Percentiles rank a stretch among this genome's conserved stretches.
These are phyloP conservation scores for Crenuchus spilurus DNA, from an alignment of 2,797 vertebrate genomes.

Conservation along the genomic window DNA sequence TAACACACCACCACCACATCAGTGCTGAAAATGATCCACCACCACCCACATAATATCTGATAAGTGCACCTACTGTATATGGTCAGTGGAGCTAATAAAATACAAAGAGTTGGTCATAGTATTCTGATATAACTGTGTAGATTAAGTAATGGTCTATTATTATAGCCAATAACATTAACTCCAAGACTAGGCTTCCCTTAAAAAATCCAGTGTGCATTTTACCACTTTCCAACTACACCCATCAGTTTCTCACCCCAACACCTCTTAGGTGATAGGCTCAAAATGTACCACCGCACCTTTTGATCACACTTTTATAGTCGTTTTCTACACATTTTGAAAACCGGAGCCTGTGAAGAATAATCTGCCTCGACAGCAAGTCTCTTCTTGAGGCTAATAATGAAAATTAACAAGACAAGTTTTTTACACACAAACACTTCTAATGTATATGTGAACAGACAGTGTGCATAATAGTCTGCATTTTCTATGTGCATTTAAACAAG, in stretches of 20 bases:
- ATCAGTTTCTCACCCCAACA: not conserved
- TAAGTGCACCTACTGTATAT: no score
- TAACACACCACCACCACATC: no score
- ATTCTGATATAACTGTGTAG: no score
- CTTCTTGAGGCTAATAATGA: not conserved
- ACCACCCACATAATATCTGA: no score
- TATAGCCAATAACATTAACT: no score
- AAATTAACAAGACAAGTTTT: not conserved
- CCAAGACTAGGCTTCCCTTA: no score
- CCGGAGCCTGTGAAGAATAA: not conserved
- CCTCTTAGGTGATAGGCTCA: not conserved
- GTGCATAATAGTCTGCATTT: not conserved
- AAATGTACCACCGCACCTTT: not conserved
- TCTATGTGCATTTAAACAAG: not conserved
- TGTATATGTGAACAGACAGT: not conserved
- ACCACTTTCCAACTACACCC: not conserved
- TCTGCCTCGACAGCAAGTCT: not conserved
- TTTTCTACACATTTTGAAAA: not conserved
- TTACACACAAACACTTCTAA: not conserved
- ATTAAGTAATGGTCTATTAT: no score
- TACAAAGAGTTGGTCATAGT: no score
- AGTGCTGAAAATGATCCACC: no score
- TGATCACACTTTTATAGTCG: not conserved
- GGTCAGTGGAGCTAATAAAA: no score
- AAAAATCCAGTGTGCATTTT: not conserved